These are phyloP conservation scores for Scophthalmus maximus DNA, from an alignment of 2,113 vertebrate species.

Conservation along the genomic window DNA sequence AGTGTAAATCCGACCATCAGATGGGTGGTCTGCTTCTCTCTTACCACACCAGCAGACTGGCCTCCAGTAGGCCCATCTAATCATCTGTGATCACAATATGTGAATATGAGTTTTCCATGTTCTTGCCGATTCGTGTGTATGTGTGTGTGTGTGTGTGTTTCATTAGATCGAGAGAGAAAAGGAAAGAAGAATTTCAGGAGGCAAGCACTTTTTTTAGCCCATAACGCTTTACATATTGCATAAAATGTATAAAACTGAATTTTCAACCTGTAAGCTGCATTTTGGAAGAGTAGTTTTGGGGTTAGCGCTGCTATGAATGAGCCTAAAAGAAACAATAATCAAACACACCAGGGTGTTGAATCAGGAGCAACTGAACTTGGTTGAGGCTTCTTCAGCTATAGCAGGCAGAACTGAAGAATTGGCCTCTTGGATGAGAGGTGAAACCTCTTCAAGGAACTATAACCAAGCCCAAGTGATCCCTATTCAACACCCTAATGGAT, in stretches of 20 bases:
- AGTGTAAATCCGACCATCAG: slow-evolving; percentile 60
- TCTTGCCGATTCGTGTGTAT: slow-evolving; percentile 14
- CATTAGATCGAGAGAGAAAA: slow-evolving; percentile 78
- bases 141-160: slow-evolving; percentile 56
- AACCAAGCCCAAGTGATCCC: too few relatives aligned
- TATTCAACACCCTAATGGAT: too few relatives aligned
- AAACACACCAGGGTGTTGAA: too few relatives aligned
- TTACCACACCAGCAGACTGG: slow-evolving; percentile 46
- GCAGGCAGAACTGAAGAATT: too few relatives aligned
- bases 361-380: too few relatives aligned
- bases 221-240: background rate
- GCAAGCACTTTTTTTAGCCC: slow-evolving; percentile 29
- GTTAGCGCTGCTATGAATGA: background rate
- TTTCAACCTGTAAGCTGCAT: background rate
- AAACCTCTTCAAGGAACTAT: too few relatives aligned
- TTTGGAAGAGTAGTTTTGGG: background rate
- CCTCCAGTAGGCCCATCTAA: slow-evolving; percentile 74
- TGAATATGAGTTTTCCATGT: slow-evolving; percentile 12
- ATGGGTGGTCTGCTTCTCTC: slow-evolving; percentile 20
- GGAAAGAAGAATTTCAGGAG: slow-evolving; percentile 69
- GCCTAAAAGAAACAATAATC: background rate
- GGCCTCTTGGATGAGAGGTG: too few relatives aligned
- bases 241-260: slow-evolving; percentile 4
- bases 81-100: slow-evolving; percentile 46
- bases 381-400: too few relatives aligned